Evolutionary conservation across 2,888 invertebrate species (phyloP).

Genomic region (Pasiphila rectangulata): DNA sequence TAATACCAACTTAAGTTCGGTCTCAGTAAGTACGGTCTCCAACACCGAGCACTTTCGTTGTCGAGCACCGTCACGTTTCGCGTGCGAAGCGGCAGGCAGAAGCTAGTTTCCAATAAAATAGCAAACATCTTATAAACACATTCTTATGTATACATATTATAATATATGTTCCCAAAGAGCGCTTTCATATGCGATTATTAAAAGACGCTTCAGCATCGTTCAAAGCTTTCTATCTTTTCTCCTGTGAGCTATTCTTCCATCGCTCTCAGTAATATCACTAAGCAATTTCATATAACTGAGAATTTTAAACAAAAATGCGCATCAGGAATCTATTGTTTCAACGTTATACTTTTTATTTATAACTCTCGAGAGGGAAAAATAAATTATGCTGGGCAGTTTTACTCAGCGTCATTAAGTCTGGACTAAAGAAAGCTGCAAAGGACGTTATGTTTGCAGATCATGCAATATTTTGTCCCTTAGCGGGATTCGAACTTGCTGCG

Average conservation of each 20-base stretch:
- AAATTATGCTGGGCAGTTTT: background rate
- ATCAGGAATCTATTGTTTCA: background rate
- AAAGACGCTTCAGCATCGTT: conserved; percentile 29
- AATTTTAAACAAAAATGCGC: conserved; percentile 11
- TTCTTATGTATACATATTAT: conserved; percentile 23
- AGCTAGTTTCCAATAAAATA: conserved; percentile 6
- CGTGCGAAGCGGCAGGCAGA: too few relatives aligned
- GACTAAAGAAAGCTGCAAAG: too few relatives aligned
- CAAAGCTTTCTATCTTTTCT: conserved; percentile 29
- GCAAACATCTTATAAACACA: conserved; percentile 22
- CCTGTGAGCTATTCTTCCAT: conserved; percentile 23
- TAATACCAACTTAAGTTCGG: too few relatives aligned
- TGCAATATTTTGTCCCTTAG: too few relatives aligned
- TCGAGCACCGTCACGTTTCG: too few relatives aligned
- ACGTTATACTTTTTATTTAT: background rate
- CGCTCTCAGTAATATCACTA: conserved; percentile 24
- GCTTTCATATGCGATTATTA: conserved; percentile 30
- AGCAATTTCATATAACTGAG: conserved; percentile 11
- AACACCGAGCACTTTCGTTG: too few relatives aligned
- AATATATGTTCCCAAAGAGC: conserved; percentile 12
- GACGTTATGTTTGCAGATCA: too few relatives aligned
- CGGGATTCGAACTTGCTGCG: too few relatives aligned
- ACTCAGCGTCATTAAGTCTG: too few relatives aligned
- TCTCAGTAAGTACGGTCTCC: too few relatives aligned
- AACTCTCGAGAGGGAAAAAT: background rate